A percentile compares a stretch with the other conserved stretches of the same genome.
Conservation (phyloP, 23 tunicate species). For the Clavelina lepadiformis region DNA sequence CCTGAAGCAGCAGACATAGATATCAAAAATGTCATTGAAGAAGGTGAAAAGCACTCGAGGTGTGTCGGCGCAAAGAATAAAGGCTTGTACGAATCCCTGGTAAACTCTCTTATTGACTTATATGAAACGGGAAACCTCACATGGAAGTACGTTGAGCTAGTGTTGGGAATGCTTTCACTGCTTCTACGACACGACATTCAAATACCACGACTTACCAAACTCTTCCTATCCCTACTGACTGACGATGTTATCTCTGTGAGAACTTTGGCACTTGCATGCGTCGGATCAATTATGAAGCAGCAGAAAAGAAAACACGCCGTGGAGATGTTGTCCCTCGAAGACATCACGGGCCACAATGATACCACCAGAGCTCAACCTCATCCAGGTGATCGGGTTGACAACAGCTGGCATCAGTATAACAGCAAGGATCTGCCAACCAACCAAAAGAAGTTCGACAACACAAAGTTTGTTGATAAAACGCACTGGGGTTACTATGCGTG, state of each 20-base stretch:
- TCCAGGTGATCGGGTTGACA: slow-evolving; percentile 76
- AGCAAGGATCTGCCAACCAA: slow-evolving; percentile 19
- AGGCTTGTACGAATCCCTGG: slow-evolving; percentile 19
- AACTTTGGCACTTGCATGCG: slow-evolving; percentile 30
- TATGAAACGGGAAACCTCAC: slow-evolving; percentile 30
- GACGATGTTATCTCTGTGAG: slow-evolving; percentile 60
- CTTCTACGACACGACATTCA: slow-evolving; percentile 45
- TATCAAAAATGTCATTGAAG: not conserved
- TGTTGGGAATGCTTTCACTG: slow-evolving; percentile 45
- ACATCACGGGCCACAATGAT: slow-evolving; percentile 2
- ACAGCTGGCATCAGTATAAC: slow-evolving; percentile 53
- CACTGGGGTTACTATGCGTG: slow-evolving; percentile 88
- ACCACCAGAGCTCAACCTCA: not conserved
- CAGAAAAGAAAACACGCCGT: slow-evolving; percentile 54
- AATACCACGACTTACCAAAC: slow-evolving; percentile 10
- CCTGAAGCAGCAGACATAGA: slow-evolving; percentile 9
- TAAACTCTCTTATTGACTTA: slow-evolving; percentile 27
- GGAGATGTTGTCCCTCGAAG: slow-evolving; percentile 27
- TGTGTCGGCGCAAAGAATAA: not conserved
- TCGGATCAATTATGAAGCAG: slow-evolving; percentile 54
- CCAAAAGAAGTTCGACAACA: slow-evolving; percentile 50
- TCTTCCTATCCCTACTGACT: slow-evolving; percentile 21
- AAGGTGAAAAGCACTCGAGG: slow-evolving; percentile 6
- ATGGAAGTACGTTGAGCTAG: slow-evolving; percentile 40
- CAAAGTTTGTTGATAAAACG: slow-evolving; percentile 77